Conservation (phyloP, 2,797 vertebrate species). For the Ctenosaura bakeri region DNA sequence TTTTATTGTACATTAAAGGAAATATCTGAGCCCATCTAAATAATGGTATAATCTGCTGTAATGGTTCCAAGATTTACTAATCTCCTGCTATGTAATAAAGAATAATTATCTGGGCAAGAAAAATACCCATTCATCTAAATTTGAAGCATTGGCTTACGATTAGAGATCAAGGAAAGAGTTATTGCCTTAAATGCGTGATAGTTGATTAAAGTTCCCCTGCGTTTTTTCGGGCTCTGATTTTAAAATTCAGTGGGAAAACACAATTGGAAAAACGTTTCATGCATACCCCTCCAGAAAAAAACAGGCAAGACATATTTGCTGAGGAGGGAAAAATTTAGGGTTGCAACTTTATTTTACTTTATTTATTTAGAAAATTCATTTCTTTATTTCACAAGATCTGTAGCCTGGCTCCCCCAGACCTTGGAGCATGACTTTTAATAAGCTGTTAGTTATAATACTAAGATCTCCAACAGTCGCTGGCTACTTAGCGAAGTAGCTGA, state of each 20-base stretch:
- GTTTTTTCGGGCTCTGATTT: neutral
- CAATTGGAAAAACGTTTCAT: neutral
- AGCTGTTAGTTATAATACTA: too few species aligned
- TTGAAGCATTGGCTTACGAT: neutral
- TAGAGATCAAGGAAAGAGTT: neutral
- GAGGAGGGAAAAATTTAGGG: too few species aligned
- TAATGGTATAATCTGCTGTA: slow-evolving; percentile 7
- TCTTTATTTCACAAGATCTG: too few species aligned
- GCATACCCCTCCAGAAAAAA: neutral
- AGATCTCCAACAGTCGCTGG: too few species aligned
- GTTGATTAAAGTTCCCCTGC: neutral
- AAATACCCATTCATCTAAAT: slow-evolving; percentile 19
- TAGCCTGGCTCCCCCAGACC: too few species aligned
- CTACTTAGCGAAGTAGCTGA: too few species aligned
- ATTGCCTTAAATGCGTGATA: neutral
- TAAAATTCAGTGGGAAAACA: neutral
- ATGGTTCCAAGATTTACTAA: neutral
- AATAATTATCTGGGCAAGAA: slow-evolving; percentile 8
- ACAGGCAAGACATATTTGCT: neutral
- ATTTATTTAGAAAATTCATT: too few species aligned
- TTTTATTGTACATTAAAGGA: neutral
- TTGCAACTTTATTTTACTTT: too few species aligned
- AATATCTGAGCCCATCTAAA: neutral
- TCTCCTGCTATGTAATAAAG: slow-evolving; percentile 6
- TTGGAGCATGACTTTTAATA: too few species aligned